Evolutionary conservation across 2,888 invertebrate species (phyloP).

Genomic region (Eupithecia exiguata): DNA sequence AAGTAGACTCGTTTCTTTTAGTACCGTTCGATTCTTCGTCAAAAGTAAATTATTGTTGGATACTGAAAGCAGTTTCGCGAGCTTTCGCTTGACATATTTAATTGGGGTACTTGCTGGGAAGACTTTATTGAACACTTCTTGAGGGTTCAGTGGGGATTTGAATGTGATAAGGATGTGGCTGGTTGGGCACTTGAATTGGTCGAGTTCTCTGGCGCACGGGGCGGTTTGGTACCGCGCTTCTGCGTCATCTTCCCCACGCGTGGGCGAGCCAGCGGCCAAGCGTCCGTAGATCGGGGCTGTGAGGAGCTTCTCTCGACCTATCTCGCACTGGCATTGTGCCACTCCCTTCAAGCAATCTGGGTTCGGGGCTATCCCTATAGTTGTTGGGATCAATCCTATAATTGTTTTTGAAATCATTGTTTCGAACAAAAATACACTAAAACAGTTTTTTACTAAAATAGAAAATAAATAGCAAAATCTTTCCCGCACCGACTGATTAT

Average conservation of each 20-base stretch:
- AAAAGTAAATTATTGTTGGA: slow-evolving; percentile 70
- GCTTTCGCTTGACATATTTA: slow-evolving; percentile 74
- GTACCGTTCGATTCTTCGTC: slow-evolving; percentile 73
- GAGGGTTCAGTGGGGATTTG: slow-evolving; percentile 70
- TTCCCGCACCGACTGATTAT: slow-evolving; percentile 33
- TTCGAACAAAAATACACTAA: not conserved
- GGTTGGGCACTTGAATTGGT: slow-evolving; percentile 70
- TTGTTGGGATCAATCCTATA: slow-evolving; percentile 47
- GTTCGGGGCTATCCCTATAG: slow-evolving; percentile 62
- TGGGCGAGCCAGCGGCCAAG: slow-evolving; percentile 39
- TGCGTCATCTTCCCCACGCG: slow-evolving; percentile 55
- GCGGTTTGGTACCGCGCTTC: slow-evolving; percentile 68
- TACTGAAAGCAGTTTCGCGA: slow-evolving; percentile 71
- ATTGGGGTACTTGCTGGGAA: slow-evolving; percentile 75
- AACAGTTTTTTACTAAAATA: slow-evolving; percentile 32
- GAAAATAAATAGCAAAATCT: slow-evolving; percentile 39
- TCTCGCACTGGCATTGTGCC: slow-evolving; percentile 72
- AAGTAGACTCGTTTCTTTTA: slow-evolving; percentile 69
- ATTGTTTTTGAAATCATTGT: not conserved
- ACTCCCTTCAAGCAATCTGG: slow-evolving; percentile 59
- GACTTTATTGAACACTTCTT: slow-evolving; percentile 73
- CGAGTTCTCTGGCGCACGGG: slow-evolving; percentile 66
- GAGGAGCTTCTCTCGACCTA: slow-evolving; percentile 76
- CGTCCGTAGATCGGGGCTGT: slow-evolving; percentile 74
- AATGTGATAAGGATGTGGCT: slow-evolving; percentile 74